Evolutionary conservation across 2,888 invertebrate genomes (phyloP).

Genomic region (Mystacides longicornis): DNA sequence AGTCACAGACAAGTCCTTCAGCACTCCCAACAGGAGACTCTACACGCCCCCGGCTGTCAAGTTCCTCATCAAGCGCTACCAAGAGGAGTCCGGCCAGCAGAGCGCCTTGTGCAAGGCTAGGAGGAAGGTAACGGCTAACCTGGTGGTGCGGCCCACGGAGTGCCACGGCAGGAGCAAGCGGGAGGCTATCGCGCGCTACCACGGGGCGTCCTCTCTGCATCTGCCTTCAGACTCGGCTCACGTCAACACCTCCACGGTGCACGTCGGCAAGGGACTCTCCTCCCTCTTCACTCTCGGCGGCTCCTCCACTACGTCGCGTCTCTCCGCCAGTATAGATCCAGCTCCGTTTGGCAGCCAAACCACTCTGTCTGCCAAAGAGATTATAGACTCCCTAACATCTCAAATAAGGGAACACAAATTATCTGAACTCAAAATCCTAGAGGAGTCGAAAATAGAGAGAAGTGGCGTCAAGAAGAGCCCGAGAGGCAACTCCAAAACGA

Average conservation of each 20-base stretch:
- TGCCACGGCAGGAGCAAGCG: constrained; percentile 28
- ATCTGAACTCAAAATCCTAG: constrained; percentile 7
- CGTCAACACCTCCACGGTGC: not conserved
- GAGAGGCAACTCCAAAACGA: not conserved
- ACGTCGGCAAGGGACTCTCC: not conserved
- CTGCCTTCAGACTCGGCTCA: not conserved
- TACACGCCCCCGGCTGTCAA: constrained; percentile 32
- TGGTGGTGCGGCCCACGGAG: not conserved
- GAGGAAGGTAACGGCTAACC: not conserved
- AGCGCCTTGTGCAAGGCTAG: not conserved
- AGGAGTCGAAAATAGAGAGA: not conserved
- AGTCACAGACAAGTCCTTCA: constrained; percentile 24
- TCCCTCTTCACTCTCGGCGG: not conserved
- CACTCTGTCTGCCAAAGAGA: constrained; percentile 20
- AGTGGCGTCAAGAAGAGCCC: constrained; percentile 4
- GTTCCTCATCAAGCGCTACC: not conserved
- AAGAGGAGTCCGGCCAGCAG: not conserved
- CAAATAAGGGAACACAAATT: constrained; percentile 21
- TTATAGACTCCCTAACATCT: constrained; percentile 22
- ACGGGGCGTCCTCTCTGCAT: constrained; percentile 16
- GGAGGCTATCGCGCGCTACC: constrained; percentile 30
- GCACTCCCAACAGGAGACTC: constrained; percentile 38
- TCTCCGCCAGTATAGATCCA: constrained; percentile 27
- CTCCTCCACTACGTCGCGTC: constrained; percentile 18
- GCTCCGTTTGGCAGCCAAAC: constrained; percentile 10